A percentile compares a stretch with the other conserved stretches of the same genome.
phyloP scores from a whole-genome alignment of 2,113 vertebrate genomes.

The Amphiprion ocellaris region DNA sequence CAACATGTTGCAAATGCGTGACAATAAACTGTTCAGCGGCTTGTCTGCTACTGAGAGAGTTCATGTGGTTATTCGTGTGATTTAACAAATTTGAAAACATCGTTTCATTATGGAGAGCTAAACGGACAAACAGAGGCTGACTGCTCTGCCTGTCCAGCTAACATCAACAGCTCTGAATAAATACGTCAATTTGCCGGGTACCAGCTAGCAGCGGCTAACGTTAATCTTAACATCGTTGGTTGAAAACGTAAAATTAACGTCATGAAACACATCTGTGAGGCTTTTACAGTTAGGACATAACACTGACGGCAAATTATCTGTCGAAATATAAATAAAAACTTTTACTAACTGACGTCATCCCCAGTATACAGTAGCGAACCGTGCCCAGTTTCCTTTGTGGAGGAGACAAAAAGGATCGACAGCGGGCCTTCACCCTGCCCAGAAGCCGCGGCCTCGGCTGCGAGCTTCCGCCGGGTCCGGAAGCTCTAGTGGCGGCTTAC shows the following conservation, averaged over 20 bases:
- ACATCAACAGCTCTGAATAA: slow-evolving; percentile 47
- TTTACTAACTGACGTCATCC: slow-evolving; percentile 72
- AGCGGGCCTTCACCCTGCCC: slow-evolving; percentile 74
- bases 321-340: slow-evolving; percentile 58
- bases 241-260: slow-evolving; percentile 14
- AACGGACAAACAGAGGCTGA: neutral
- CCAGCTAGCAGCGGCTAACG: slow-evolving; percentile 72
- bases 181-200: slow-evolving; percentile 58
- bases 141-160: neutral
- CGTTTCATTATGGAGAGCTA: neutral
- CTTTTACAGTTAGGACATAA: accelerated
- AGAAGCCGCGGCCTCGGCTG: slow-evolving; percentile 76
- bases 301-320: neutral
- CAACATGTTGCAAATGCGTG: neutral
- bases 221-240: slow-evolving; percentile 46
- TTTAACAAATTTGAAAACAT: neutral
- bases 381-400: slow-evolving; percentile 76
- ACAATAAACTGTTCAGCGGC: neutral
- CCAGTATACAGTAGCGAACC: slow-evolving; percentile 32
- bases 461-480: slow-evolving; percentile 2
- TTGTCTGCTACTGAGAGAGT: neutral
- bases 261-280: neutral
- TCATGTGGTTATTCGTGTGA: neutral
- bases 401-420: slow-evolving; percentile 75
- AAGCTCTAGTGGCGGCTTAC: slow-evolving; percentile 75